Conservation (phyloP, 1,140 invertebrate genomes). For the Scaptomyza hsui region DNA sequence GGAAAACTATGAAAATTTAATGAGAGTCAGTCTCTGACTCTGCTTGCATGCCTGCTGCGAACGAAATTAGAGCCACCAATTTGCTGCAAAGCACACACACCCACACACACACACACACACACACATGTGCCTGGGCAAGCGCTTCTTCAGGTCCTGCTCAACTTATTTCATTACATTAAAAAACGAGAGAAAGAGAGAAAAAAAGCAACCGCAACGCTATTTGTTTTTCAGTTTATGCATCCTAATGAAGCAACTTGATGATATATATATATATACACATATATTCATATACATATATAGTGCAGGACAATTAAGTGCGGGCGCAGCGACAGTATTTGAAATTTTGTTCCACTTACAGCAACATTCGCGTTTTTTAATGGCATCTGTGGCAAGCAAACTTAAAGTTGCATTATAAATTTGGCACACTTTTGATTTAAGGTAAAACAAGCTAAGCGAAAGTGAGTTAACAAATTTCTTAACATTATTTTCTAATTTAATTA, state of each 20-base stretch:
- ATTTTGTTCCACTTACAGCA: background rate
- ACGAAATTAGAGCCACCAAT: conserved; percentile 65
- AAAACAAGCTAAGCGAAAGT: background rate
- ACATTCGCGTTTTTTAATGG: background rate
- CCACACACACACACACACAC: conserved; percentile 31
- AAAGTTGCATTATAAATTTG: background rate
- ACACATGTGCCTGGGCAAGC: background rate
- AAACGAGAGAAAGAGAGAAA: conserved; percentile 26
- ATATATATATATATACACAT: background rate
- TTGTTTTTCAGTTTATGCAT: conserved; percentile 65
- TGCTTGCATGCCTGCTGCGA: conserved; percentile 9
- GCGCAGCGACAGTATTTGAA: conserved; percentile 4
- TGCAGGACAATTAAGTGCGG: conserved; percentile 9
- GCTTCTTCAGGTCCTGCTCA: conserved; percentile 14
- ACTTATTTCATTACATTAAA: conserved; percentile 69
- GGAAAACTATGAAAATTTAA: conserved; percentile 72
- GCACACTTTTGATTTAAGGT: background rate
- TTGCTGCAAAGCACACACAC: conserved; percentile 27
- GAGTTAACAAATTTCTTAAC: too few species aligned
- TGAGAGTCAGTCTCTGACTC: conserved; percentile 40
- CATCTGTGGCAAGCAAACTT: background rate
- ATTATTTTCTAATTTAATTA: too few species aligned
- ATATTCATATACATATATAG: background rate
- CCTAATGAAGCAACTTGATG: conserved; percentile 63
- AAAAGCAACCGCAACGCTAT: conserved; percentile 40